Evolutionary conservation across 2,888 invertebrate species (phyloP), one percentile per base, ranked within the genome.

Genomic region (Coelopa pilipes): DNA sequence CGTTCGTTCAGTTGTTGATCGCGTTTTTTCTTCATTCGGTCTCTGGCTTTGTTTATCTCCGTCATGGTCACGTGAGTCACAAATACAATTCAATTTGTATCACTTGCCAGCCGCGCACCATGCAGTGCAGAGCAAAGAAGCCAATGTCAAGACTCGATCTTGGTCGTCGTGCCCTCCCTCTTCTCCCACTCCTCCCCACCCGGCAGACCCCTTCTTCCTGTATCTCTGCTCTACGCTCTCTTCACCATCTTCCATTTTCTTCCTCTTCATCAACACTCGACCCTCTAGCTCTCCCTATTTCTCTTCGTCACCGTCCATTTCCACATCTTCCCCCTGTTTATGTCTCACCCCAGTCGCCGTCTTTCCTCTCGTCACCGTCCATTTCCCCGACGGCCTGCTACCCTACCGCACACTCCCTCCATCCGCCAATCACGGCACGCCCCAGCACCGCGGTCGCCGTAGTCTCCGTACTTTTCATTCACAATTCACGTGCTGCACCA

Each of bases 1-100:
- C 17, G 21, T 34, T 4, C 34, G 34, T 34, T 34, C 46, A n/a
- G n/a, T n/a, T 69, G 59, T 47, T 66, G 57, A 46, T 17, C 9
- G 13, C 59, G n/a, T 55, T 71, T 34, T 19, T 21, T 34, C 34
- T 34, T 34, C 34, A 34, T 13, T 17, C 17, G 34, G 59, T 69
- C 5, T 19, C 76, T 77, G 75, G 76, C 79, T 80, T 78, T 76
- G 76, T 79, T 80, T 78, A 79, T 76, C 79, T 75, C 75, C 82
- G 84, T 85, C 83, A 85, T 84, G 86, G 85, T 85, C 84, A 85
- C 82, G 81, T 85, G 84, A 85, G 82, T 85, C 79, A 82, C 79
- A 82, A 82, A 78, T 71, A 65, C 82, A 82, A 82, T 82, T 82
- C 82, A 82, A 82, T 82, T 82, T 82, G 81, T 82, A 80, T 81